Base-by-base conservation (phyloP, 1,140 invertebrate species). In the Dinoponera quadriceps region DNA sequence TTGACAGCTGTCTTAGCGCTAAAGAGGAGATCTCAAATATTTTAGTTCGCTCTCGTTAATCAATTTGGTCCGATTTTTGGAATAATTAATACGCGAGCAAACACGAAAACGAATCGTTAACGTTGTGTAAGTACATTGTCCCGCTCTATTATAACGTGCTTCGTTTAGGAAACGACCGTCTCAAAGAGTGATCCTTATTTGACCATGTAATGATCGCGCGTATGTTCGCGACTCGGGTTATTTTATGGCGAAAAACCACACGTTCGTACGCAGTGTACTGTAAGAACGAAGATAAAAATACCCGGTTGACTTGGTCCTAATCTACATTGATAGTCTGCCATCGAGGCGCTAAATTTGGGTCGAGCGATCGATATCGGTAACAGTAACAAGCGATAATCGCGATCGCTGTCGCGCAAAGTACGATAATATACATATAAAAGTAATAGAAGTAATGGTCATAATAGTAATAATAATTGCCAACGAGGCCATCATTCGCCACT, bases 391-490 rank as follows among this genome's bases (percentile, higher is more conserved):
- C 29, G 60, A 65, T 78, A 83, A 77, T 77, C 59, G 38, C 77
- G 60, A 86, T 86, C 51, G 77, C 57, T 68, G 38, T 85, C 68
- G 29, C 78, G 68, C n/a, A 73, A 85, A 77, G 44, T 81, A 62
- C 57, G 69, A 85, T 82, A 81, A 84, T 82, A 87, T 49, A 82
- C 55, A 82, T 80, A 86, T 78, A 88, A 84, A 73, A 88, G 20
- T 88, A 84, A 89, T 82, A 87, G 78, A 83, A 72, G 69, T 75
- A 83, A 77, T 77, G 33, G 84, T 74, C 59, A 88, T 74, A 85
- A 83, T 82, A 72, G 74, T 82, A 86, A 83, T 85, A 82, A 87
- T 88, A 84, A 83, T 77, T 78, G 49, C 60, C 51, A 85, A 82
- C 59, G 69, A 69, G 54, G 65, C 72, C 84, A 88, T 81, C 38